Evolutionary conservation across 2,113 vertebrate genomes (phyloP).

Genomic region (Odocoileus hemionus): DNA sequence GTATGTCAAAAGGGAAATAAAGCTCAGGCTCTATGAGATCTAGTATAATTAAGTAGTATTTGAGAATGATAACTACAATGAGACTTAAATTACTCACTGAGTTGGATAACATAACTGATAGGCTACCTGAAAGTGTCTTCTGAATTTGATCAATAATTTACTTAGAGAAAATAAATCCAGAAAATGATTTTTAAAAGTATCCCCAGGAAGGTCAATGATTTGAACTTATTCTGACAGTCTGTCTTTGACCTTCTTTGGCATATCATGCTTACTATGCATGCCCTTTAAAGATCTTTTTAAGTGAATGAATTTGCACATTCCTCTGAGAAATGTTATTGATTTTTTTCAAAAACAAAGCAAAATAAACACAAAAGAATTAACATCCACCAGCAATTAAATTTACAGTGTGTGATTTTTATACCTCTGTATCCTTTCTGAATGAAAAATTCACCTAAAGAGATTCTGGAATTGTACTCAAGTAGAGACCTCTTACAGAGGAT

Average conservation of each 20-base stretch:
- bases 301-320: slow-evolving; percentile 74
- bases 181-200: slow-evolving; percentile 9
- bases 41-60: background rate
- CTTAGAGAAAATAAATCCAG: slow-evolving; percentile 12
- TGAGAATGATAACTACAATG: background rate
- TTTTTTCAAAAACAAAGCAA: slow-evolving; percentile 65
- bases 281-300: slow-evolving; percentile 74
- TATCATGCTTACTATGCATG: slow-evolving; percentile 59
- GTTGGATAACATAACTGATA: background rate
- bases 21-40: background rate
- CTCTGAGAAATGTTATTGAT: slow-evolving; percentile 74
- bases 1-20: background rate
- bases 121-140: background rate
- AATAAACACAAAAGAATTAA: slow-evolving; percentile 74
- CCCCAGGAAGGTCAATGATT: slow-evolving; percentile 48
- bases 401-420: slow-evolving; percentile 40
- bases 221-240: slow-evolving; percentile 59
- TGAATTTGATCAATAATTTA: background rate
- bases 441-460: slow-evolving; percentile 67
- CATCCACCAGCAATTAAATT: slow-evolving; percentile 72
- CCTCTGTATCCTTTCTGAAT: slow-evolving; percentile 55
- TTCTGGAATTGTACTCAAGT: slow-evolving; percentile 35
- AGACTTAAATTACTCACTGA: background rate
- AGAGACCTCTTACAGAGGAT: slow-evolving; percentile 48
- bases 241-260: slow-evolving; percentile 66